A percentile compares a stretch with the other conserved stretches of the same genome.
phyloP scores from a whole-genome alignment of 64 coral and sea anemone genomes.

The Actinia equina region DNA sequence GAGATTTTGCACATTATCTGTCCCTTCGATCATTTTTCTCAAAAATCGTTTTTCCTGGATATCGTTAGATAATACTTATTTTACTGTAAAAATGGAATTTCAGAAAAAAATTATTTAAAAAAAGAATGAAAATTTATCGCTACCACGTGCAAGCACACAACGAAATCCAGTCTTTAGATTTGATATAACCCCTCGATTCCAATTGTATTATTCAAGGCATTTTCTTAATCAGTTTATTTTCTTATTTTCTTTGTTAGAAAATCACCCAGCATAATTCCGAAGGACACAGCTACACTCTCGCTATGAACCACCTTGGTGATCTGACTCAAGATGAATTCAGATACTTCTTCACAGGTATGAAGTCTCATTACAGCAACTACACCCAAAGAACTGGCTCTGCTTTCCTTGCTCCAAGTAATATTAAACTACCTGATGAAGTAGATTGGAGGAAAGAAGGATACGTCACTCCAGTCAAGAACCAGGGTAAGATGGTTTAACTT shows the following conservation, averaged over 20 bases:
- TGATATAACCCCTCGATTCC: too few species aligned
- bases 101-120: too few species aligned
- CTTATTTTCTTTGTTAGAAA: slow-evolving; percentile 46
- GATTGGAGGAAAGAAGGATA: slow-evolving; percentile 93
- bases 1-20: background rate
- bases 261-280: slow-evolving; percentile 70
- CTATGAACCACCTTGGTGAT: slow-evolving; percentile 91
- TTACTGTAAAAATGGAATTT: too few species aligned
- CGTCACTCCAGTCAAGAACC: slow-evolving; percentile 90
- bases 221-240: too few species aligned
- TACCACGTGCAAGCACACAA: too few species aligned
- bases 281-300: slow-evolving; percentile 43
- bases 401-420: slow-evolving; percentile 72
- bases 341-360: slow-evolving; percentile 57
- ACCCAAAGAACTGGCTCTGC: slow-evolving; percentile 55
- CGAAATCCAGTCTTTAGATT: too few species aligned
- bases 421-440: slow-evolving; percentile 61
- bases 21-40: background rate
- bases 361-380: slow-evolving; percentile 47
- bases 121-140: too few species aligned
- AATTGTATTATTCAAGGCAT: too few species aligned
- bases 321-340: slow-evolving; percentile 73
- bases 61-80: too few species aligned
- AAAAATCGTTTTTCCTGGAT: background rate
- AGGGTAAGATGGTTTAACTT: too few species aligned